phyloP scores from a whole-genome alignment of 2,113 vertebrate species.

The Pheucticus melanocephalus region DNA sequence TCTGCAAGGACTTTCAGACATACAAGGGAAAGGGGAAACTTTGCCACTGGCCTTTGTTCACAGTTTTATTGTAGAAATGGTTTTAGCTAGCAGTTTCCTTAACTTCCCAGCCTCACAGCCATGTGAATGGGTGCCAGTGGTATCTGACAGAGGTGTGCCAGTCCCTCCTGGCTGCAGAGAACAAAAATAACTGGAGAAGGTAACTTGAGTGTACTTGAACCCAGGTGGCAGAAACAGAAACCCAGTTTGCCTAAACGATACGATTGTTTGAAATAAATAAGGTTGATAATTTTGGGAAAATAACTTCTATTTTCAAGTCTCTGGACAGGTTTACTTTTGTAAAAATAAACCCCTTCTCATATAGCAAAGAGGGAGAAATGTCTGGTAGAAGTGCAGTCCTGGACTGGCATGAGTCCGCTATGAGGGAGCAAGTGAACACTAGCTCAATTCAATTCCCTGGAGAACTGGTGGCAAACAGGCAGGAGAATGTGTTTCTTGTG shows the following conservation, averaged over 20 bases:
- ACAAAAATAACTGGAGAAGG: conserved; percentile 19
- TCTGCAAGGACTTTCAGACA: not conserved
- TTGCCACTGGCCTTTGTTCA: not conserved
- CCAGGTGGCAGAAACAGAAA: not conserved
- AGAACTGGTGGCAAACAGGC: not conserved
- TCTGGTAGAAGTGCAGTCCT: not conserved
- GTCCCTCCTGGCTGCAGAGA: conserved; percentile 5
- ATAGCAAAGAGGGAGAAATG: not conserved
- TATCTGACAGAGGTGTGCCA: conserved; percentile 31
- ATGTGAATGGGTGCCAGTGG: not conserved
- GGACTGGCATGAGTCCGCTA: not conserved
- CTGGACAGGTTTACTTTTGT: not conserved
- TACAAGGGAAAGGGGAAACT: not conserved
- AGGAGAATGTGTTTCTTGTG: rapidly evolving
- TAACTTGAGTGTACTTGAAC: not conserved
- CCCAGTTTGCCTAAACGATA: not conserved
- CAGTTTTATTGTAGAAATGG: not conserved
- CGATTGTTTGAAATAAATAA: not conserved
- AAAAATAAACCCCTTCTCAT: not conserved
- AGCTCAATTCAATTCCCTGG: not conserved
- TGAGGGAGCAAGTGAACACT: not conserved
- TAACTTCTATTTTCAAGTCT: not conserved
- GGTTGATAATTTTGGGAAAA: not conserved
- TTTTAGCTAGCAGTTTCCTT: not conserved
- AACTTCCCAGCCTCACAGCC: not conserved